Evolutionary conservation across 2,888 invertebrate genomes (phyloP).

Genomic region (Drosophila birchii): DNA sequence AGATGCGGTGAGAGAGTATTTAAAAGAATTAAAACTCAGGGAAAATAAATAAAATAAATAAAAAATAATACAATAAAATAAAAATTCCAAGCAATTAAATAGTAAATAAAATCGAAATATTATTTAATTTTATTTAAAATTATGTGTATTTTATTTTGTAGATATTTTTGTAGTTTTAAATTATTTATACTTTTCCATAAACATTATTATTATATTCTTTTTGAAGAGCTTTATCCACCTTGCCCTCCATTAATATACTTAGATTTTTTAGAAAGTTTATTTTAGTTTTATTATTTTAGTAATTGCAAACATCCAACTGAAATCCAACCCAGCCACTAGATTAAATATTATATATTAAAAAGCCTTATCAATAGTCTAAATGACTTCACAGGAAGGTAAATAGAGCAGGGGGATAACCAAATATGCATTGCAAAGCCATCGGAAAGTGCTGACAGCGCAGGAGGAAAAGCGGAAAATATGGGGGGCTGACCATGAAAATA

Average conservation of each 20-base stretch:
- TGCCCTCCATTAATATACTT: no score
- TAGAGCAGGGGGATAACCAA: not conserved
- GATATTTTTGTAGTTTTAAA: not conserved
- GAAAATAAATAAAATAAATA: no score
- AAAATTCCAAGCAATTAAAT: not conserved
- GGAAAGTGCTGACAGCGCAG: slow-evolving; percentile 16
- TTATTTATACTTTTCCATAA: not conserved
- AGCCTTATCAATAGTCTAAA: not conserved
- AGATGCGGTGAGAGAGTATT: not conserved
- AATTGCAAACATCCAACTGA: not conserved
- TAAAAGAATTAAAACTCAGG: not conserved
- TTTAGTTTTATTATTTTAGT: not conserved
- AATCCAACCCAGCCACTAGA: no score
- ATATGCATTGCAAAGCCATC: slow-evolving; percentile 8
- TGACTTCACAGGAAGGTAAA: not conserved
- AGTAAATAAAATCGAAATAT: no score
- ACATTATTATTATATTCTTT: not conserved
- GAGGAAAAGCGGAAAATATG: slow-evolving; percentile 2
- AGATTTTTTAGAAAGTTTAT: not conserved
- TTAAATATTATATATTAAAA: not conserved
- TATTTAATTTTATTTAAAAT: no score
- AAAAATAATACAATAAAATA: no score
- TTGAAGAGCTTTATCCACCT: not conserved
- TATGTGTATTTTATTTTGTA: no score
- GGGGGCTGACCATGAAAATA: slow-evolving; percentile 43